Base-by-base conservation (phyloP, 2,888 invertebrate genomes). In the Molorchus minor region DNA sequence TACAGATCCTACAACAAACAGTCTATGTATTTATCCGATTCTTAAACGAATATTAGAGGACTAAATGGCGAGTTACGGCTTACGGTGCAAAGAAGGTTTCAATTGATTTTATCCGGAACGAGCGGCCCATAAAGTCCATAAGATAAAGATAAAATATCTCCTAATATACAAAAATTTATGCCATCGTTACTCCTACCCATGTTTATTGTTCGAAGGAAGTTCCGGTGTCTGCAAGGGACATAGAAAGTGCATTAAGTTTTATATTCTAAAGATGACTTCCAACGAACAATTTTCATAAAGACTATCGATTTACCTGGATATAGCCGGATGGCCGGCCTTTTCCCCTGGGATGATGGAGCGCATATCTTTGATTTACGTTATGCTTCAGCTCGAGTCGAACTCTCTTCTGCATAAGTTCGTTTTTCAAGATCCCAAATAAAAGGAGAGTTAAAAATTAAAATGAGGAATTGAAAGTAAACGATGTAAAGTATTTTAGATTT, bases 231-330 rank as follows among this genome's bases (percentile, higher is more conserved):
- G 29, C 5, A 29, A n/a, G 10, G 20, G 21, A 25, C 16, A 38
- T 16, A 40, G 20, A 51, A 51, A 40, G 4, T 41, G 40, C 41
- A 51, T 51, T 29, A 41, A 30, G 30, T 41, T 40, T 51, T 29
- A 38, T 33, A 13, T 25, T 20, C 16, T 3, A 16, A 4, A n/a
- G 25, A 45, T 1, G 30, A 16, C 19, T 25, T 7, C 38, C 7
- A 15, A 10, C 5, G 49, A 40, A 38, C 15, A 40, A 38, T 51
- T 40, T 25, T 38, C 49, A 13, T 2, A 20, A 36, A 29, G 19
- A 29, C 40, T 51, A 30, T 49, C 12, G 49, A 41, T 51, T 36
- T 36, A 47, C 25, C 36, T 38, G 16, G 19, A 35, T 35, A 38
- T 20, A 10, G 12, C 13, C 21, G 10, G 17, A 21, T 5, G 46